Percentiles rank a stretch among this genome's conserved stretches.
phyloP scores from a whole-genome alignment of 2,797 vertebrate species.

The Kryptopterus vitreolus region DNA sequence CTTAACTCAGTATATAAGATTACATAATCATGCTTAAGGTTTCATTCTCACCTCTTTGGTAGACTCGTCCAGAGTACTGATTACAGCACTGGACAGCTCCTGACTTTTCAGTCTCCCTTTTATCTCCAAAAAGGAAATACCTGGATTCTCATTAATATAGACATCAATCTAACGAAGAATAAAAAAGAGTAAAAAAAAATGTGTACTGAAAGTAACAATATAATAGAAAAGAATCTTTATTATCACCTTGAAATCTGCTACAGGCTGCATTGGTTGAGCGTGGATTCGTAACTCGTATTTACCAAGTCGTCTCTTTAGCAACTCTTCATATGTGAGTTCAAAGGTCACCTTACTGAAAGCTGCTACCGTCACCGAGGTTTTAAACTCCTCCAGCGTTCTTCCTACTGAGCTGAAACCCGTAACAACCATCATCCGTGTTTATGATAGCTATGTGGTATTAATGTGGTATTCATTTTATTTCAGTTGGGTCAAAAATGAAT shows the following conservation, averaged over 20 bases:
- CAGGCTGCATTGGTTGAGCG: slow-evolving; percentile 81
- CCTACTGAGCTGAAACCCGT: slow-evolving; percentile 71
- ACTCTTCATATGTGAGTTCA: slow-evolving; percentile 85
- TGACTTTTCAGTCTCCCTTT: slow-evolving; percentile 68
- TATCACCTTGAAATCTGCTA: slow-evolving; percentile 84
- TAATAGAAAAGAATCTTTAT: too few species aligned
- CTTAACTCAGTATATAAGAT: neutral
- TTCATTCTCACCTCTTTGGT: slow-evolving; percentile 62
- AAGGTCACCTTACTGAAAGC: slow-evolving; percentile 77
- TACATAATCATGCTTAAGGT: neutral
- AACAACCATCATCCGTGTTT: too few species aligned
- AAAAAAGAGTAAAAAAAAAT: too few species aligned
- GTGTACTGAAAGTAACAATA: too few species aligned
- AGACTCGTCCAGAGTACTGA: slow-evolving; percentile 52
- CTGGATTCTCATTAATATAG: slow-evolving; percentile 66
- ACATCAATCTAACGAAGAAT: slow-evolving; percentile 67
- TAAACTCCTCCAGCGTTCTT: slow-evolving; percentile 82
- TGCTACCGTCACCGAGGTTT: slow-evolving; percentile 82
- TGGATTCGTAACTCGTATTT: slow-evolving; percentile 82
- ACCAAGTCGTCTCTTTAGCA: slow-evolving; percentile 80
- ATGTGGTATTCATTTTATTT: too few species aligned
- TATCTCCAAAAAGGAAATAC: slow-evolving; percentile 65
- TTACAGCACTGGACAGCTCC: slow-evolving; percentile 64
- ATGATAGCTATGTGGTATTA: too few species aligned
- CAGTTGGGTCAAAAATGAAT: too few species aligned